Evolutionary conservation across 2,888 invertebrate species (phyloP), one percentile per base, ranked within the genome.

Genomic region (Amblyjoppa fuscipennis): DNA sequence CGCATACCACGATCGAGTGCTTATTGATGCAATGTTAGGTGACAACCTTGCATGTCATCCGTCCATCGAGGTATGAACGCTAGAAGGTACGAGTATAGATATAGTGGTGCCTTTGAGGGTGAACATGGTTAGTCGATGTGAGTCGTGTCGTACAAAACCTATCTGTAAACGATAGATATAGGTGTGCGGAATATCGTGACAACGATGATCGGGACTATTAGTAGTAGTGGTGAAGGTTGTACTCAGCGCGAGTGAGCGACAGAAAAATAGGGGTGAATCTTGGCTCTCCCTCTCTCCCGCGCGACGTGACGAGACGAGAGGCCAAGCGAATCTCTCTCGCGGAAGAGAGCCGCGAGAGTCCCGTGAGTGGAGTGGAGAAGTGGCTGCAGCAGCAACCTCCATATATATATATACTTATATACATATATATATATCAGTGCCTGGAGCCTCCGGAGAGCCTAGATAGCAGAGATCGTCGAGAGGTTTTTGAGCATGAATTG

Each of bases 371-470:
- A 70, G 28, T 31, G 70, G 51, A 70, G 59, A 59, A 59, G 28
- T 25, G 28, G 49, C 45, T 16, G 31, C 25, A 70, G 38, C 59
- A 73, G 59, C 53, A 45, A 34, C 20, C 31, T 59, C 38, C 20
- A 38, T 11, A n/a, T 56, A 51, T 34, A 34, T 34, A 34, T 34
- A 34, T 34, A 34, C 4, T 3, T 34, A 34, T n/a, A 16, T 53
- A 49, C 20, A 34, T n/a, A 16, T 53, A 49, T 20, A 25, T 41
- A 20, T 20, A 20, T 20, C 13, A 6, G 68, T 16, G 78, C 69
- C 85, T 86, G 86, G 82, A 82, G 71, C 80, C 64, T 87, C 64
- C 73, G 83, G 56, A 81, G 38, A 64, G 73, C 86, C 88, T 34
- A 61, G 75, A 75, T 75, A 28, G 59, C 75, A 64, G 49, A 75